phyloP scores from a whole-genome alignment of 1,140 invertebrate genomes.

The Scaptodrosophila lebanonensis region DNA sequence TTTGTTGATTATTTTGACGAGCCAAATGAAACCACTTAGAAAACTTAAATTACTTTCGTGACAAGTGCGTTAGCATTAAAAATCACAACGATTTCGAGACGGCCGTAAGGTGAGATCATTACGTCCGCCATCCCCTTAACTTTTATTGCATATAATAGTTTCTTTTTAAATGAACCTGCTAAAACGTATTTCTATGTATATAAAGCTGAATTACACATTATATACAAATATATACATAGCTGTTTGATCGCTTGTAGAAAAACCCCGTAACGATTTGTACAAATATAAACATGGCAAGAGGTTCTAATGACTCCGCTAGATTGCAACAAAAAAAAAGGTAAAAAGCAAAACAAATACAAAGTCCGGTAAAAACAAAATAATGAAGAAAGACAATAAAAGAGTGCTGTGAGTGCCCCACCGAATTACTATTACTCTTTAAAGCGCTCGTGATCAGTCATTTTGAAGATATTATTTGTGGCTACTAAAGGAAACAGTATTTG shows the following conservation, averaged over 20 bases:
- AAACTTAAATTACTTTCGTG: no score
- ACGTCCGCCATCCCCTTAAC: not conserved
- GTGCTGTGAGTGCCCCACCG: no score
- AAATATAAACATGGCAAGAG: slow-evolving; percentile 37
- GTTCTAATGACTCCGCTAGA: slow-evolving; percentile 41
- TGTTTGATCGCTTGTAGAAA: not conserved
- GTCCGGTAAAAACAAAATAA: slow-evolving; percentile 21
- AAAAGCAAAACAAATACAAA: slow-evolving; percentile 40
- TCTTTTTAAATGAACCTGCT: slow-evolving; percentile 41
- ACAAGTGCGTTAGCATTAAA: no score
- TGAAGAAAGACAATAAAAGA: slow-evolving; percentile 12
- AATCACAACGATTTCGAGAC: slow-evolving; percentile 1
- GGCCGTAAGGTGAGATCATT: slow-evolving; percentile 43
- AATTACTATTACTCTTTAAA: no score
- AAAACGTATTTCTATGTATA: slow-evolving; percentile 29
- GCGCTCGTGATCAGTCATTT: no score
- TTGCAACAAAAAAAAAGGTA: slow-evolving; percentile 21
- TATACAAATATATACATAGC: not conserved
- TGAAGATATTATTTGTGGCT: no score
- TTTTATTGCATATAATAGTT: slow-evolving; percentile 35
- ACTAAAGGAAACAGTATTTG: no score
- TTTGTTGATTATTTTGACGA: no score
- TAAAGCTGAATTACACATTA: slow-evolving; percentile 4
- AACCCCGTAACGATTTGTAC: slow-evolving; percentile 37
- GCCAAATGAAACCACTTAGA: no score